Base-by-base conservation (phyloP, 2,888 invertebrate genomes). In the Athalia circularis region DNA sequence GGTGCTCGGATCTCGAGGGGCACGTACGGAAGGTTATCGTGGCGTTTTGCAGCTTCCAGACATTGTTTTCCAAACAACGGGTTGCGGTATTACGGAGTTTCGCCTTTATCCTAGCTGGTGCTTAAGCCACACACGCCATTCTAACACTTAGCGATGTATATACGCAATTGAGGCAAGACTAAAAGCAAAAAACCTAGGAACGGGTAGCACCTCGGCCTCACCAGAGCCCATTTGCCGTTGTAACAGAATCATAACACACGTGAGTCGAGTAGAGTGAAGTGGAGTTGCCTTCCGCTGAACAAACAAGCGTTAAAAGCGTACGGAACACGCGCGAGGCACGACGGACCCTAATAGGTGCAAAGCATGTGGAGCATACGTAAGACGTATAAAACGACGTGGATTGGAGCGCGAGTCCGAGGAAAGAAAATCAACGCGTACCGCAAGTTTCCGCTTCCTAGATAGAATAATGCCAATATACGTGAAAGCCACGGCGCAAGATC, bases 231-330 rank as follows among this genome's bases (percentile, higher is more conserved):
- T 62, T 61, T 62, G 75, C 62, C 50, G 43, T 50, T 62, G 62
- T 75, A 62, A 61, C 75, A 52, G 62, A 64, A 75, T 64, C 62
- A 64, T 62, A 75, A 62, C 75, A 75, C 62, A 75, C 62, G 75
- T 15, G 50, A 61, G 75, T 64, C 50, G 62, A 64, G 75, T 47
- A 13, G 47, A 65, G 65, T 65, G 45, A n/a, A 64, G 48, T 65
- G 3, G 68, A 54, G 13, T 72, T 62, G 75, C 61, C 75, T 75
- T 75, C 52, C 62, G 75, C 62, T 62, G 75, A 62, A 64, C 75
- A 75, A 75, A 75, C 75, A 75, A 62, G 75, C 75, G 75, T 75
- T 75, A 62, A 62, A 61, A 75, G 62, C 75, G 52, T 64, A 75
- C 75, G 45, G 47, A 45, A 75, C 50, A 75, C 70, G 70, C 52